Conservation (phyloP, 2,888 invertebrate genomes). For the Catocala fraxini region DNA sequence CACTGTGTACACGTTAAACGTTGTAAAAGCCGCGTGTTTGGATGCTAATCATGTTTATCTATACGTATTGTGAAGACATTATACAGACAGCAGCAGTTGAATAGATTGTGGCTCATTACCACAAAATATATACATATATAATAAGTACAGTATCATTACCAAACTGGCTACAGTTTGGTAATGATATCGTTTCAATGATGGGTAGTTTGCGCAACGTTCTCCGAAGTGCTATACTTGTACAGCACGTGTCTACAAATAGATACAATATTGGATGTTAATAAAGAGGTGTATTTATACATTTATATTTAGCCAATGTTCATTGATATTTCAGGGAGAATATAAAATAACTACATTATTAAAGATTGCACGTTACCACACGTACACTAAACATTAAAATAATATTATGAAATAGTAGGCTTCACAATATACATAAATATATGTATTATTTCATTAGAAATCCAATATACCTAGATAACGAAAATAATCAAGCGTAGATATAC, state of each 20-base stretch:
- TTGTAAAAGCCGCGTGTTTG: constrained; percentile 9
- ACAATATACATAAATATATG: too few species aligned
- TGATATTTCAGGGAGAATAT: too few species aligned
- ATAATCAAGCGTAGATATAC: too few species aligned
- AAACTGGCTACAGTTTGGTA: background rate
- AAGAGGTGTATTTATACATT: background rate
- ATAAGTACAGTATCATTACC: background rate
- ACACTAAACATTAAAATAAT: too few species aligned
- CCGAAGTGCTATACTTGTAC: background rate
- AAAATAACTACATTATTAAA: too few species aligned
- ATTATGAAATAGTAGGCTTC: too few species aligned
- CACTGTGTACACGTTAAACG: constrained; percentile 7
- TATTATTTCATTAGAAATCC: too few species aligned
- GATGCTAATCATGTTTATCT: constrained; percentile 26
- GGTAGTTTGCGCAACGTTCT: constrained; percentile 13
- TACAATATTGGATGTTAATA: background rate
- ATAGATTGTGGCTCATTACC: constrained; percentile 25
- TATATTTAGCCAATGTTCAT: background rate
- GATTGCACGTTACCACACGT: too few species aligned
- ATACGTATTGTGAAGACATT: constrained; percentile 28
- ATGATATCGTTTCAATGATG: constrained; percentile 11
- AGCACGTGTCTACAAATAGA: too few species aligned
- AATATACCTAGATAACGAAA: too few species aligned
- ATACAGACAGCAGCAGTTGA: constrained; percentile 26
- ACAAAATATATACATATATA: background rate